Base-by-base conservation (phyloP, 2,797 vertebrate species). In the Notamacropus eugenii region DNA sequence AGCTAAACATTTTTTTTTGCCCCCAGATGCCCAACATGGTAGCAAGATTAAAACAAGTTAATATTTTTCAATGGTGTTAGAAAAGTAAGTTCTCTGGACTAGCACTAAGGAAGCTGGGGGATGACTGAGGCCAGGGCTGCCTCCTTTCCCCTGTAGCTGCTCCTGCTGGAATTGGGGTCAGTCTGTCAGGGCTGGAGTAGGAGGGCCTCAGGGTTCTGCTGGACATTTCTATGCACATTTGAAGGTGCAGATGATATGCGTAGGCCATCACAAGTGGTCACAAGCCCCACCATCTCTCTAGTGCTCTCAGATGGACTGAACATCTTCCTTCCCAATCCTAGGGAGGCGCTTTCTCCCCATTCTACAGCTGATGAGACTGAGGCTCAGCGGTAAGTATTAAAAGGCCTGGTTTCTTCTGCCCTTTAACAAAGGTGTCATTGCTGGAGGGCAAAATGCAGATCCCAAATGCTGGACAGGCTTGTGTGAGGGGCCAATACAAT, bases 1-100 rank as follows among this genome's bases (percentile, higher is more conserved):
- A 92, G 56, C 59, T 28, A 91, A 87, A 58, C 29, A 82, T 95
- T 95, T 93, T 94, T 91, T 27, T 27, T 55, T 27, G 93, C 91
- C 90, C 31, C 67, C 46, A 94, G 34, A n/a, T 22, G 96, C 54
- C 95, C 94, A 95, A 93, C 97, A 95, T 95, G 97, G 96, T 94
- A 94, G 74, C 40, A 90, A 91, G 92, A 95, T 82, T 27, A 92
- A 62, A 95, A 97, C 82, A 93, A 95, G n/a, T 22, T 40, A 24
- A 40, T 9, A 95, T 93, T 96, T 97, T 95, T 96, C 96, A 96
- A 94, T 94, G 95, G 58, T 95, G 95, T 94, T 92, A 58, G 96
- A 93, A 97, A 97, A 97, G 95, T n/a, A 74, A 40, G n/a, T 74
- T 2, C n/a, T 40, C 67, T 40, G 6, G 58, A 62, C 11, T 31